phyloP scores from a whole-genome alignment of 2,113 vertebrate species.

The Melanostigma gelatinosum region DNA sequence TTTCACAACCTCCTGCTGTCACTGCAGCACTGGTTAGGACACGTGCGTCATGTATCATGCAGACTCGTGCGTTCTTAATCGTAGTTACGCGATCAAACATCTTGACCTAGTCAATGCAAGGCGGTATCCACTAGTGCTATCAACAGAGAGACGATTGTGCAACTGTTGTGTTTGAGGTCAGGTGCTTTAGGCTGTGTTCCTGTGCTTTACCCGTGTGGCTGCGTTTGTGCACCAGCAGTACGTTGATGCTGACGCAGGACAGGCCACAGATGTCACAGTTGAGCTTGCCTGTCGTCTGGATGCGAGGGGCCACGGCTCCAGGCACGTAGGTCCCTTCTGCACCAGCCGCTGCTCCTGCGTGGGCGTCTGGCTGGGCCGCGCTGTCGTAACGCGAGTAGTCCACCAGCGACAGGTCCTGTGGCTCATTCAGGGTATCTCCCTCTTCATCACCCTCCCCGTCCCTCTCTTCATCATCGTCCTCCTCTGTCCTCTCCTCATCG shows the following conservation, averaged over 20 bases:
- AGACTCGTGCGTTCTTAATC: neutral
- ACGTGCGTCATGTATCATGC: conserved; percentile 27
- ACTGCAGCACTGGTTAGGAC: neutral
- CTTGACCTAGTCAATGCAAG: conserved; percentile 24
- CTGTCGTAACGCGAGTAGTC: conserved; percentile 84
- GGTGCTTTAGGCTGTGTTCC: conserved; percentile 46
- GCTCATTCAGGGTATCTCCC: conserved; percentile 80
- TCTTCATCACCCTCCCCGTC: conserved; percentile 72
- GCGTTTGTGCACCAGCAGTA: conserved; percentile 94
- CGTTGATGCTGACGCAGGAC: conserved; percentile 95
- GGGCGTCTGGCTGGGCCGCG: conserved; percentile 82
- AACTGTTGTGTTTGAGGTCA: conserved; percentile 61
- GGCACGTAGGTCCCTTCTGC: conserved; percentile 58
- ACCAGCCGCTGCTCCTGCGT: conserved; percentile 42
- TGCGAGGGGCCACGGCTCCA: conserved; percentile 73
- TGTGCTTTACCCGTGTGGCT: conserved; percentile 92
- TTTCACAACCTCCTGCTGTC: conserved; percentile 35
- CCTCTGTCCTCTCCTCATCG: conserved; percentile 82
- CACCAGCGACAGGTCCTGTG: conserved; percentile 82
- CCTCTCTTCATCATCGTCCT: conserved; percentile 79
- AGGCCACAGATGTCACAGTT: conserved; percentile 93
- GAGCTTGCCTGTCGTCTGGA: conserved; percentile 86
- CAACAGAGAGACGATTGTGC: conserved; percentile 22
- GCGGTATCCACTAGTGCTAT: conserved; percentile 13
- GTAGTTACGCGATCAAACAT: conserved; percentile 6